These are phyloP conservation scores for Corythaeola cristata DNA, from an alignment of 2,113 vertebrate genomes.

Conservation along the genomic window DNA sequence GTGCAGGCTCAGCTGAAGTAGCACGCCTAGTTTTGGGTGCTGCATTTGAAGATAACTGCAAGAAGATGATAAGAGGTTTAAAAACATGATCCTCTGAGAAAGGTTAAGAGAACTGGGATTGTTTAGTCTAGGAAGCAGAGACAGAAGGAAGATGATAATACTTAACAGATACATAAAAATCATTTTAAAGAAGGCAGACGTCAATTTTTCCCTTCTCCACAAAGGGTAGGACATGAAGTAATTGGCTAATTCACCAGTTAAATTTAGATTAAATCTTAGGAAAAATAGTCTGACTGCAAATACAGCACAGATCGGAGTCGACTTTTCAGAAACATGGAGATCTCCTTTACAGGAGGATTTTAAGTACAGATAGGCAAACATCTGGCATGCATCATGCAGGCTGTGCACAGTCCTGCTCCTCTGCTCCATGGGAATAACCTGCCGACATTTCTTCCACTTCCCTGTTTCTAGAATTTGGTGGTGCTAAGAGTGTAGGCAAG, in stretches of 20 bases:
- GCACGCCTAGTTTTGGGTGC: not conserved
- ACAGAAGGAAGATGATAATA: not conserved
- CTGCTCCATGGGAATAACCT: not conserved
- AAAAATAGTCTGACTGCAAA: not conserved
- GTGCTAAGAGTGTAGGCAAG: not conserved
- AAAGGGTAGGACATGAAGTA: not conserved
- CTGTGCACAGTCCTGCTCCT: not conserved
- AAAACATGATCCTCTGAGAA: conserved; percentile 9
- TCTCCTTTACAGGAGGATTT: not conserved
- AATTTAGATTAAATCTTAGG: not conserved
- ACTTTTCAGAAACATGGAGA: not conserved
- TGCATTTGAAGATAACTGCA: not conserved
- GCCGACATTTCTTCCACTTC: not conserved
- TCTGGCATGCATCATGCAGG: not conserved
- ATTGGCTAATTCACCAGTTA: not conserved
- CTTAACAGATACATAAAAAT: not conserved
- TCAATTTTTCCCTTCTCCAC: not conserved
- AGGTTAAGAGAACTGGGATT: not conserved
- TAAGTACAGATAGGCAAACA: not conserved
- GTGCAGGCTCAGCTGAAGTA: conserved; percentile 19
- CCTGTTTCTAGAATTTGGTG: not conserved
- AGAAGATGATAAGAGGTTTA: not conserved
- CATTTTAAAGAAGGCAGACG: not conserved
- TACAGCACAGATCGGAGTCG: fast-evolving
- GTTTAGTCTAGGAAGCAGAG: not conserved